Percentiles rank a stretch among this genome's conserved stretches.
These are phyloP conservation scores for Agelaius phoeniceus DNA, from an alignment of 2,113 vertebrate species.

Conservation along the genomic window DNA sequence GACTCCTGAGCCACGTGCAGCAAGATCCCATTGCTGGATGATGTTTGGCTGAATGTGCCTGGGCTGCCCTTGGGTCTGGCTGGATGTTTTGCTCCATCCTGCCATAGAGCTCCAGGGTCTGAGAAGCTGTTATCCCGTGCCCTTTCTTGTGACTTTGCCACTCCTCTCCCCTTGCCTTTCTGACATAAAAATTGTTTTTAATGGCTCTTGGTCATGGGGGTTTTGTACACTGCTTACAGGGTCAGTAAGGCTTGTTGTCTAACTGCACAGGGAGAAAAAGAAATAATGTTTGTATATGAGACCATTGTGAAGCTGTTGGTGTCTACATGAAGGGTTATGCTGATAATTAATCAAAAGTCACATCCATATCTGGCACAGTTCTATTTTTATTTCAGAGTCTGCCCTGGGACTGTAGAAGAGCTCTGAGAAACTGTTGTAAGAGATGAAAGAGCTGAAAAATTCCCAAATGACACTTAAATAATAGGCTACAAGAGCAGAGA, in stretches of 20 bases:
- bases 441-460: slow-evolving; percentile 15
- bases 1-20: not conserved
- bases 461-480: not conserved
- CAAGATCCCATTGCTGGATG: not conserved
- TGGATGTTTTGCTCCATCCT: not conserved
- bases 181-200: not conserved
- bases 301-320: not conserved
- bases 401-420: not conserved
- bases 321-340: not conserved
- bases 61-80: not conserved
- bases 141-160: not conserved
- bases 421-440: not conserved
- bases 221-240: not conserved
- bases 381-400: not conserved
- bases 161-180: not conserved
- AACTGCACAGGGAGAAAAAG: not conserved
- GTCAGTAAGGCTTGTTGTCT: not conserved
- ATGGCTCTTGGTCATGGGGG: not conserved
- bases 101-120: not conserved
- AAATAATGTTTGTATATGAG: not conserved
- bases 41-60: not conserved
- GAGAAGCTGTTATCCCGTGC: not conserved
- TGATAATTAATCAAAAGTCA: not conserved
- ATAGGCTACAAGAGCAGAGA: not conserved
- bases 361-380: not conserved